Conservation (phyloP, 2,113 vertebrate species). For the Gobio gobio region DNA sequence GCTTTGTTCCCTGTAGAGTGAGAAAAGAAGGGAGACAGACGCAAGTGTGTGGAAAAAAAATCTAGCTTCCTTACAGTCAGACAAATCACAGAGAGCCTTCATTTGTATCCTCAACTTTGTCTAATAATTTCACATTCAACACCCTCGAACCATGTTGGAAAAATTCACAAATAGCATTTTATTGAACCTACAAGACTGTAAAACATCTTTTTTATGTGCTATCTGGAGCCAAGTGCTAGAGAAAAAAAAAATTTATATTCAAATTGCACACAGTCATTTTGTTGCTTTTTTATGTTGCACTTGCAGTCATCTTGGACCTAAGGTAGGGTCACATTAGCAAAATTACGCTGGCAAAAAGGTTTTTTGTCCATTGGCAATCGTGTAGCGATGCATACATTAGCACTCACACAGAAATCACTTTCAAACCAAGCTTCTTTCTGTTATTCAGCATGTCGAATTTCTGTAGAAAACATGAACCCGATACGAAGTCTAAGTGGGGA, state of each 20-base stretch:
- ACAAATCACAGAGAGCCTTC: background rate
- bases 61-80: background rate
- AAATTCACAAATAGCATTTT: background rate
- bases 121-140: background rate
- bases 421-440: background rate
- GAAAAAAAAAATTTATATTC: background rate
- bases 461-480: background rate
- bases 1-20: slow-evolving; percentile 39
- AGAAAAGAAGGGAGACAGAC: background rate
- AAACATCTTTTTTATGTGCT: background rate
- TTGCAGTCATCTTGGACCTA: no score
- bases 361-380: no score
- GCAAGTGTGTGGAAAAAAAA: background rate
- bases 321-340: no score
- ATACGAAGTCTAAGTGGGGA: background rate
- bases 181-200: background rate
- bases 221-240: background rate
- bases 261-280: background rate
- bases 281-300: background rate
- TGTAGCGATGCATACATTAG: no score
- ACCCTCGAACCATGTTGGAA: background rate
- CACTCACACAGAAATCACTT: no score
- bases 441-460: background rate
- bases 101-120: background rate
- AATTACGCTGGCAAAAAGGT: no score